phyloP scores from a whole-genome alignment of 2,797 vertebrate genomes.

The Galagoides demidoff region DNA sequence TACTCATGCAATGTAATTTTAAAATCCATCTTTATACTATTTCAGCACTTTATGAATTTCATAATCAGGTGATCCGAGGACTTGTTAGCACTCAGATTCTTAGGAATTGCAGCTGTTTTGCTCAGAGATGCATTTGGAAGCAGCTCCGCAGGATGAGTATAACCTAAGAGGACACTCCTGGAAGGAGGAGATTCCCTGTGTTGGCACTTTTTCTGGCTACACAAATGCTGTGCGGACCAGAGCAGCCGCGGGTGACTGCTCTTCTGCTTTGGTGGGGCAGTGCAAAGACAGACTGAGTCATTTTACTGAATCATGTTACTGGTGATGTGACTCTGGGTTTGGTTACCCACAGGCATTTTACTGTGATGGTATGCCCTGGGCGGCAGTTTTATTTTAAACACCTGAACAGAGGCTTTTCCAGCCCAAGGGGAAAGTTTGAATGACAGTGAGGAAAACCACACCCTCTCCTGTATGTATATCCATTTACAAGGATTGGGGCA shows the following conservation, averaged over 20 bases:
- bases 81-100: background rate
- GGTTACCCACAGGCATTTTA: slow-evolving; percentile 68
- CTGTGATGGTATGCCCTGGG: background rate
- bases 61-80: slow-evolving; percentile 55
- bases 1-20: background rate
- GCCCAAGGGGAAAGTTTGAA: slow-evolving; percentile 50
- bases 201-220: slow-evolving; percentile 58
- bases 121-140: slow-evolving; percentile 54
- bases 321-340: slow-evolving; percentile 46
- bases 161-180: slow-evolving; percentile 39
- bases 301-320: slow-evolving; percentile 63
- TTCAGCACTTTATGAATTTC: slow-evolving; percentile 54
- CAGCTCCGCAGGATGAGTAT: background rate
- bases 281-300: slow-evolving; percentile 49
- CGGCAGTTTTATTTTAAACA: slow-evolving; percentile 54
- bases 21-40: background rate
- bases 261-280: slow-evolving; percentile 20
- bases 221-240: background rate
- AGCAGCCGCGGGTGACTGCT: slow-evolving; percentile 3
- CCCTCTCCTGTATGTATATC: background rate
- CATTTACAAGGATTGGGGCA: background rate
- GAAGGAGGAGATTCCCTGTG: slow-evolving; percentile 39
- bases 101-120: slow-evolving; percentile 40
- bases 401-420: slow-evolving; percentile 32
- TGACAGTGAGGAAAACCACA: background rate